These are phyloP conservation scores for Plestiodon gilberti DNA, from an alignment of 2,113 vertebrate species.

Conservation along the genomic window DNA sequence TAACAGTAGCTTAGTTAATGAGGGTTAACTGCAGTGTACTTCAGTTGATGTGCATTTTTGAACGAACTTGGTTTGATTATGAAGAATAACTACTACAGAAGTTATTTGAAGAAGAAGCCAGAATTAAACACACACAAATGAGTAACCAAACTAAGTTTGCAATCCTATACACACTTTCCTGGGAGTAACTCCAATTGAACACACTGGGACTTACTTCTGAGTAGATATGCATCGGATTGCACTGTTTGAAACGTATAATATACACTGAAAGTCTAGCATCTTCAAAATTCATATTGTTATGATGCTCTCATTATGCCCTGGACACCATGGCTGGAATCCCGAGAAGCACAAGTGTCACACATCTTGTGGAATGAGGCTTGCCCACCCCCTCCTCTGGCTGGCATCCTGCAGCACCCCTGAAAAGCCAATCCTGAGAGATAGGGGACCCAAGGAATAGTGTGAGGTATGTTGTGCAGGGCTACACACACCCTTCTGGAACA, in stretches of 20 bases:
- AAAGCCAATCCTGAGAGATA: no score
- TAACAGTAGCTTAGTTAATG: background rate
- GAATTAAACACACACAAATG: background rate
- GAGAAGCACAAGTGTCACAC: no score
- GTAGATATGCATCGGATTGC: no score
- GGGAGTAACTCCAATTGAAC: no score
- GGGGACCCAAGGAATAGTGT: no score
- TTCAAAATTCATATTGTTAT: background rate
- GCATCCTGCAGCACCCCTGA: no score
- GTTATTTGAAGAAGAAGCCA: background rate
- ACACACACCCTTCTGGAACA: background rate
- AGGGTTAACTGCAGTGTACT: background rate
- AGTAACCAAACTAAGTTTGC: no score
- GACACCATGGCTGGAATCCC: background rate
- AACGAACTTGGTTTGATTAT: background rate
- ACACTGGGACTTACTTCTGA: no score
- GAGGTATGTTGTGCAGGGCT: background rate
- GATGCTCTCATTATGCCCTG: background rate
- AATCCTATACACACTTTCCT: no score
- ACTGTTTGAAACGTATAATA: background rate
- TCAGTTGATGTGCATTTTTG: background rate
- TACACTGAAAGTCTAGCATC: background rate
- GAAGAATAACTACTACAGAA: background rate
- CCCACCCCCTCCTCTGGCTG: no score
- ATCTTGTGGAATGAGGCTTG: no score